phyloP scores from a whole-genome alignment of 2,888 invertebrate genomes.

The Drosophila kambysellisi region DNA sequence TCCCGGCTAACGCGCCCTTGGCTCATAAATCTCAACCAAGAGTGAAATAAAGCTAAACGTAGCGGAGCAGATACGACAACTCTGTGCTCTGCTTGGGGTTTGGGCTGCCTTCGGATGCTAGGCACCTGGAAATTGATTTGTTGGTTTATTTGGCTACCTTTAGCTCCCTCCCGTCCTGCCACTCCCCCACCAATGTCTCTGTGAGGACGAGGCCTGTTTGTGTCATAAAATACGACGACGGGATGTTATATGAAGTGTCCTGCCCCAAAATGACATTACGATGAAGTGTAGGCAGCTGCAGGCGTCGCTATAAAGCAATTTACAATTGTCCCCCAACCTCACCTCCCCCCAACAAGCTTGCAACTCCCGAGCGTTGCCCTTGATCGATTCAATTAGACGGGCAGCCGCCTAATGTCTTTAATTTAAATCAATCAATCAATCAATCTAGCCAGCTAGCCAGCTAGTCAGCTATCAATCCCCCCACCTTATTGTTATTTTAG shows the following conservation, averaged over 20 bases:
- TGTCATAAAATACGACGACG: slow-evolving; percentile 77
- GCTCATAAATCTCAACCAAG: slow-evolving; percentile 78
- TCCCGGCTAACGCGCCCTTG: slow-evolving; percentile 76
- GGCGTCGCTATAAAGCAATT: slow-evolving; percentile 74
- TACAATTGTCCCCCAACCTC: slow-evolving; percentile 58
- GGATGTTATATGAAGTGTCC: slow-evolving; percentile 73
- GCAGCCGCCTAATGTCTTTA: slow-evolving; percentile 74
- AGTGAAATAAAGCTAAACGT: slow-evolving; percentile 81
- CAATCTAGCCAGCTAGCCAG: slow-evolving; percentile 48
- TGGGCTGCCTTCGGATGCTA: slow-evolving; percentile 41
- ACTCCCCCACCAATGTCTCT: neutral
- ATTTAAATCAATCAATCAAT: slow-evolving; percentile 80
- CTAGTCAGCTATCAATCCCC: slow-evolving; percentile 14
- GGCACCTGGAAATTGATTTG: slow-evolving; percentile 79
- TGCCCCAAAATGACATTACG: slow-evolving; percentile 76
- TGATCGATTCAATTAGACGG: slow-evolving; percentile 75
- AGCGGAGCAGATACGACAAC: slow-evolving; percentile 51
- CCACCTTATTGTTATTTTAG: slow-evolving; percentile 53
- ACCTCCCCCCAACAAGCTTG: no score
- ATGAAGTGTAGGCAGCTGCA: slow-evolving; percentile 67
- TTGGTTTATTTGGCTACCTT: slow-evolving; percentile 71
- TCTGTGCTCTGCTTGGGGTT: slow-evolving; percentile 9
- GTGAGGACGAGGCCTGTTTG: slow-evolving; percentile 66
- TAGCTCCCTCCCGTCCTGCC: neutral
- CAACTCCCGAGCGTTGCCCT: slow-evolving; percentile 8